These are phyloP conservation scores for Drosophila falleni DNA, from an alignment of 2,888 invertebrate genomes.

Conservation along the genomic window DNA sequence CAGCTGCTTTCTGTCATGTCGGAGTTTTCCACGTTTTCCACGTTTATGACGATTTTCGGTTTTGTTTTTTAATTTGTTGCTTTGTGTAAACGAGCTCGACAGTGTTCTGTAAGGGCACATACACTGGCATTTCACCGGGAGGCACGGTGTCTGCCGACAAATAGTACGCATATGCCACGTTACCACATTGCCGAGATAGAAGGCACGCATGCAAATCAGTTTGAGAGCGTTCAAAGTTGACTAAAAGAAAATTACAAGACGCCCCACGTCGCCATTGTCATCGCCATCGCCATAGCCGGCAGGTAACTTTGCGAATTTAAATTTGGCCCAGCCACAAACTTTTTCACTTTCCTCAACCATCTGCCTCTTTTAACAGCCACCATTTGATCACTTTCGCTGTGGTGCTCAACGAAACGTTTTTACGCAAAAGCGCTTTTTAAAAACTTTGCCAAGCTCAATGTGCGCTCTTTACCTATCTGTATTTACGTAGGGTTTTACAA, in stretches of 20 bases:
- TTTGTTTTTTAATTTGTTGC: no score
- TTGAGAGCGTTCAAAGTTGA: slow-evolving; percentile 68
- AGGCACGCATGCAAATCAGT: slow-evolving; percentile 66
- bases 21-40: no score
- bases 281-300: slow-evolving; percentile 14
- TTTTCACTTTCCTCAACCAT: slow-evolving; percentile 5
- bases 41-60: no score
- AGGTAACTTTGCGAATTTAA: slow-evolving; percentile 57
- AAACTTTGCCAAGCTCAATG: slow-evolving; percentile 62
- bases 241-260: slow-evolving; percentile 71
- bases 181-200: slow-evolving; percentile 4
- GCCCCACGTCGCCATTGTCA: slow-evolving; percentile 24
- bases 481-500: background rate
- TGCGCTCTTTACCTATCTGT: background rate
- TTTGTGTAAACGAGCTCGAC: no score
- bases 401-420: slow-evolving; percentile 66
- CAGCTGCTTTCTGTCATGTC: no score
- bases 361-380: slow-evolving; percentile 8
- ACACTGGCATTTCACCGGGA: background rate
- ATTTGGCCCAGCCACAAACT: slow-evolving; percentile 57
- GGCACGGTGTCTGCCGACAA: slow-evolving; percentile 40
- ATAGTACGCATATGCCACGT: slow-evolving; percentile 69
- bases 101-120: no score
- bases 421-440: slow-evolving; percentile 72
- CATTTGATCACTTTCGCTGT: slow-evolving; percentile 31